Percentiles rank a stretch among this genome's conserved stretches.
Evolutionary conservation across 2,797 vertebrate species (phyloP).

Genomic region (Zenarchopterus dispar): DNA sequence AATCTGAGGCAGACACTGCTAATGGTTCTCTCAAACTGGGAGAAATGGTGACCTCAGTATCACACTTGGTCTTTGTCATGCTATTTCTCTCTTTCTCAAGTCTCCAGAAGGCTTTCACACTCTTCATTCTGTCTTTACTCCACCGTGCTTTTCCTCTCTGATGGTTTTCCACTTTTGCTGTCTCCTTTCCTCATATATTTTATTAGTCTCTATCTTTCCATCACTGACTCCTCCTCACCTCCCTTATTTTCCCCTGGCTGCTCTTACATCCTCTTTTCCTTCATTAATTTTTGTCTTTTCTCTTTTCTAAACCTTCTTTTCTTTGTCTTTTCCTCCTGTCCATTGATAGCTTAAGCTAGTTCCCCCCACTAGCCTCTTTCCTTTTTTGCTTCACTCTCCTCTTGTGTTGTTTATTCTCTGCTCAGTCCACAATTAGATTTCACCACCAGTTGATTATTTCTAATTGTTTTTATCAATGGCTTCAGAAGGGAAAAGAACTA

Average conservation of each 20-base stretch:
- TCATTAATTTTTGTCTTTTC: background rate
- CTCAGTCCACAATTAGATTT: conserved; percentile 19
- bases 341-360: background rate
- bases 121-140: conserved; percentile 6
- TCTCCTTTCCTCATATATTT: conserved; percentile 11
- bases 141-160: background rate
- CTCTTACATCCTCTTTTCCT: conserved; percentile 1
- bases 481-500: background rate
- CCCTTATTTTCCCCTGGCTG: background rate
- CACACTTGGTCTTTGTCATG: background rate
- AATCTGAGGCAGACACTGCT: conserved; percentile 84
- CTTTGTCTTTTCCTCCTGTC: background rate
- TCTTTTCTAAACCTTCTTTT: background rate
- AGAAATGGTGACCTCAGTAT: conserved; percentile 58
- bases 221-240: background rate
- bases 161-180: conserved; percentile 5
- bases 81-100: conserved; percentile 6
- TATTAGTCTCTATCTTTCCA: conserved; percentile 2
- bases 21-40: conserved; percentile 81
- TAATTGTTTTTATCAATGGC: conserved; percentile 33
- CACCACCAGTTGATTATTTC: conserved; percentile 13
- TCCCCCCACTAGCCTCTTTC: background rate
- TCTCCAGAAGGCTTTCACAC: conserved; percentile 12
- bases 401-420: conserved; percentile 22
- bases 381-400: background rate